Evolutionary conservation across 30 jellyfish, hydroid and myxozoan genomes (phyloP).

Genomic region (Catostylus mosaicus): DNA sequence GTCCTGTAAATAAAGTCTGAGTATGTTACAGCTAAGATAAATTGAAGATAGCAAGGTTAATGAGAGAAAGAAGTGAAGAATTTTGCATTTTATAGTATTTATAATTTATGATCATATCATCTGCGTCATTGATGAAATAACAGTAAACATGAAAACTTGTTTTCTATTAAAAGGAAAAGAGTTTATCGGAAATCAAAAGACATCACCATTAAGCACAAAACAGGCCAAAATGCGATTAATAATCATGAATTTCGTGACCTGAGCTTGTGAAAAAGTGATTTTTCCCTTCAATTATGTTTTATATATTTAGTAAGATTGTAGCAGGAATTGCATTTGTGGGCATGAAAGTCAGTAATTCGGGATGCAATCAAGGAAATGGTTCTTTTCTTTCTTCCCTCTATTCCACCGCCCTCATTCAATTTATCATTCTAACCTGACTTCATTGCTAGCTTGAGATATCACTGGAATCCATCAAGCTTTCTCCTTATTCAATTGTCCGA

Average conservation of each 20-base stretch:
- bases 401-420: conserved; percentile 54
- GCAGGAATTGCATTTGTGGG: conserved; percentile 64
- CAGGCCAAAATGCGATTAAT: neutral
- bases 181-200: conserved; percentile 5
- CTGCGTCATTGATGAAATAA: no score
- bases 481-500: conserved; percentile 29
- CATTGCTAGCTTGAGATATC: conserved; percentile 22
- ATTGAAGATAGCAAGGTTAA: no score
- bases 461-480: conserved; percentile 35
- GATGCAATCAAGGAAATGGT: conserved; percentile 74
- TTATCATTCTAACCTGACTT: conserved; percentile 24
- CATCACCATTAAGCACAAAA: conserved; percentile 47
- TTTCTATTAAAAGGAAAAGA: neutral
- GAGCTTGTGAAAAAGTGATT: conserved; percentile 40
- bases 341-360: conserved; percentile 48
- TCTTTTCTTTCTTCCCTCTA: conserved; percentile 25
- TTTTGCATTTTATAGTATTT: no score
- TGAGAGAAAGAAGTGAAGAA: no score
- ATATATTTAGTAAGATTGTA: conserved; percentile 38
- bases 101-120: no score
- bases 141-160: neutral
- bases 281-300: conserved; percentile 21
- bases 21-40: no score
- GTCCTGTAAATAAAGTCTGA: no score
- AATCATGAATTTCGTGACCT: conserved; percentile 61